Evolutionary conservation across 92 coral and sea anemone genomes (phyloP).

Genomic region (Siderastrea radians): DNA sequence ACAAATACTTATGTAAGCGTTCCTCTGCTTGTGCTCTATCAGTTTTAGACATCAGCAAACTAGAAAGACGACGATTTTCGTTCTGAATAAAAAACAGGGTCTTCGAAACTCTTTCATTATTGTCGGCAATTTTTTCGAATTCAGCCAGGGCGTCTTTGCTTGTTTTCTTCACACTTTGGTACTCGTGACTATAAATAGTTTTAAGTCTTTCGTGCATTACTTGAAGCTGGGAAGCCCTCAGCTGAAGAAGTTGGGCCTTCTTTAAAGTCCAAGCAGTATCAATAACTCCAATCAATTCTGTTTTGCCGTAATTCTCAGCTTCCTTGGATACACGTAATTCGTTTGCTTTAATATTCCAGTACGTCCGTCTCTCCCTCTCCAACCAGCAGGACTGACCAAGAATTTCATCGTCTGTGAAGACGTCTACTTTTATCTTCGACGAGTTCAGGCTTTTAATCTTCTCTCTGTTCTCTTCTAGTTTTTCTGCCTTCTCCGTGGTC

Average conservation of each 20-base stretch:
- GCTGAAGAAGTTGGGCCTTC: constrained; percentile 22
- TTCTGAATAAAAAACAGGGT: constrained; percentile 19
- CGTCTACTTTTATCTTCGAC: background rate
- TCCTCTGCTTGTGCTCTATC: constrained; percentile 24
- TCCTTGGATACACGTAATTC: constrained; percentile 15
- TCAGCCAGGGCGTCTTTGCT: background rate
- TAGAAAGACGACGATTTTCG: background rate
- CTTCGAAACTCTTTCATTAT: background rate
- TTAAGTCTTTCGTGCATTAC: constrained; percentile 10
- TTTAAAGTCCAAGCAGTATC: constrained; percentile 41
- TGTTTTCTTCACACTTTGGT: background rate
- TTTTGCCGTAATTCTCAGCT: constrained; percentile 1
- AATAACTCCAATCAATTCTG: constrained; percentile 25
- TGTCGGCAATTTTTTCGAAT: background rate
- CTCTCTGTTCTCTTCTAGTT: constrained; percentile 15
- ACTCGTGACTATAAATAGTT: background rate
- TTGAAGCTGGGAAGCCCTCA: constrained; percentile 2
- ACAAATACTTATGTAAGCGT: constrained; percentile 27
- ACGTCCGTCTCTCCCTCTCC: constrained; percentile 33
- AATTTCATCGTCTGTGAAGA: constrained; percentile 13
- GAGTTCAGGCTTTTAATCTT: background rate
- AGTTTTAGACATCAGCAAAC: background rate
- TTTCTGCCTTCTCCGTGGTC: background rate
- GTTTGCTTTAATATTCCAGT: constrained; percentile 23
- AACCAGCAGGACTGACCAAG: constrained; percentile 20